Conservation (phyloP, 2,888 invertebrate genomes). For the Pyrrhosoma nymphula region DNA sequence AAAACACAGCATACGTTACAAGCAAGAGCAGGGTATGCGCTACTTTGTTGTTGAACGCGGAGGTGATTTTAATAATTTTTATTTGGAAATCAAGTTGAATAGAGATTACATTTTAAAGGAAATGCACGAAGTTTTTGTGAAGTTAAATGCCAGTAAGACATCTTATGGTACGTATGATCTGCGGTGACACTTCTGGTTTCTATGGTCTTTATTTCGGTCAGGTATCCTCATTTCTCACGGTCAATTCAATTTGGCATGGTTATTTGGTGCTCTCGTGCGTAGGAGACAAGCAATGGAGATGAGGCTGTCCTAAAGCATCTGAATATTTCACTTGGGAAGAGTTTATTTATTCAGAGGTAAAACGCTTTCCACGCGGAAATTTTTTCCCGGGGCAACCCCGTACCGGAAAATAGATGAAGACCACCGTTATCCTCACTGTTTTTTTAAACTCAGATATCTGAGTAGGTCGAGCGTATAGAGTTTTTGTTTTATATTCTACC, state of each 20-base stretch:
- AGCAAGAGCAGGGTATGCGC: too few species aligned
- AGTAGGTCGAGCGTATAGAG: too few species aligned
- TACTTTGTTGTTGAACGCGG: too few species aligned
- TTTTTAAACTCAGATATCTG: not conserved
- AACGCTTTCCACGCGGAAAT: not conserved
- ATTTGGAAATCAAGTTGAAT: too few species aligned
- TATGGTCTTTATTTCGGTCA: too few species aligned
- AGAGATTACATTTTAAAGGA: too few species aligned
- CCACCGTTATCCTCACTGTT: not conserved
- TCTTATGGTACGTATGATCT: too few species aligned
- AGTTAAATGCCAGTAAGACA: too few species aligned
- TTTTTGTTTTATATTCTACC: not conserved
- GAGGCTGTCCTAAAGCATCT: not conserved
- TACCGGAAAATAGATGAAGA: not conserved
- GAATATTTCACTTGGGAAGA: not conserved
- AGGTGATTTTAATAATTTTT: too few species aligned
- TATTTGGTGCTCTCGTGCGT: not conserved
- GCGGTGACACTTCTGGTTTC: too few species aligned
- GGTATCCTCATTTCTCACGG: not conserved
- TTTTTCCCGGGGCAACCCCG: not conserved
- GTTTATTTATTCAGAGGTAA: not conserved
- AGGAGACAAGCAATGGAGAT: not conserved
- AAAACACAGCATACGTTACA: too few species aligned
- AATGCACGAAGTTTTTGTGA: too few species aligned
- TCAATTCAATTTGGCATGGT: not conserved